phyloP scores from a whole-genome alignment of 2,888 invertebrate genomes.

The Drosophila koepferae region DNA sequence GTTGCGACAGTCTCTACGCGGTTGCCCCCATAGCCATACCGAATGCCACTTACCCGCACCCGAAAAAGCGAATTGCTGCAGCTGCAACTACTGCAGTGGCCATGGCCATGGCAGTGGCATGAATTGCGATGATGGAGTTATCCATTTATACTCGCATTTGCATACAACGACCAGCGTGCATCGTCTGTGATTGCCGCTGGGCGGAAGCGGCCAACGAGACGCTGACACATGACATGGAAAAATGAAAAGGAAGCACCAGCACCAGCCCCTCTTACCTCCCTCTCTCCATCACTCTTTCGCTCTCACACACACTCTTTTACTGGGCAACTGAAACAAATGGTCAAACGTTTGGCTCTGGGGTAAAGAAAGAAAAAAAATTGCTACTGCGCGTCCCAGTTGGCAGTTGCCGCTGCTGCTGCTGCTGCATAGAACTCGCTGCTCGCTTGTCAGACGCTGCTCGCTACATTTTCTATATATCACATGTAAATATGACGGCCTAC shows the following conservation, averaged over 20 bases:
- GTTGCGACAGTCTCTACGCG: constrained; percentile 72
- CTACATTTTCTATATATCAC: constrained; percentile 66
- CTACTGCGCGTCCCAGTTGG: constrained; percentile 22
- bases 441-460: constrained; percentile 38
- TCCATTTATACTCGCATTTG: constrained; percentile 81
- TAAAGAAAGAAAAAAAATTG: constrained; percentile 2
- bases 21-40: constrained; percentile 43
- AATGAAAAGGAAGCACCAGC: constrained; percentile 73
- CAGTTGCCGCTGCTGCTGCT: constrained; percentile 31
- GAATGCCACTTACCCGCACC: constrained; percentile 34
- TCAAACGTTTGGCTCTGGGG: constrained; percentile 41
- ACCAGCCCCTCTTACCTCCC: background rate
- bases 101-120: constrained; percentile 56
- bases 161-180: constrained; percentile 67
- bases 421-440: constrained; percentile 21
- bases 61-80: constrained; percentile 41
- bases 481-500: constrained; percentile 66
- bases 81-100: constrained; percentile 37
- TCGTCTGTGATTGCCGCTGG: constrained; percentile 76
- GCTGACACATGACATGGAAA: constrained; percentile 82
- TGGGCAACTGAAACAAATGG: constrained; percentile 50
- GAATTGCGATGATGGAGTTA: constrained; percentile 82
- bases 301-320: background rate
- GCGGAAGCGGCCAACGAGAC: constrained; percentile 72
- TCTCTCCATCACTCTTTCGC: background rate